Evolutionary conservation across 1,140 invertebrate genomes (phyloP).

Genomic region (Rhynchophorus ferrugineus): DNA sequence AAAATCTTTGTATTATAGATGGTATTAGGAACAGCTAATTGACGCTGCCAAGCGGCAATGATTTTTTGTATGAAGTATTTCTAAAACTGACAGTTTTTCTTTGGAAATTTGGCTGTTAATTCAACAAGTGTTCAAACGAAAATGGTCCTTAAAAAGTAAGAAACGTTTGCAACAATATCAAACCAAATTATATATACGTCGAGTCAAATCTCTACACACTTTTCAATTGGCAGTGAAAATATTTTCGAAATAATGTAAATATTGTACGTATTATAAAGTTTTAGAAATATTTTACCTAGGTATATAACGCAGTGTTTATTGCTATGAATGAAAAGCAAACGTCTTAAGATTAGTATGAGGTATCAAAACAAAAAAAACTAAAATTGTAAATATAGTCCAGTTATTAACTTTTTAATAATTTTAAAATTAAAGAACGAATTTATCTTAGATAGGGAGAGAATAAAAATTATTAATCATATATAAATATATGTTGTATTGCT

Average conservation of each 20-base stretch:
- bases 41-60: constrained; percentile 8
- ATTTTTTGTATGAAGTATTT: constrained; percentile 9
- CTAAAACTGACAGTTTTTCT: constrained; percentile 2
- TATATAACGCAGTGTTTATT: constrained; percentile 17
- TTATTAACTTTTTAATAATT: constrained; percentile 42
- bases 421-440: constrained; percentile 42
- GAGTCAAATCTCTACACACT: too few relatives aligned
- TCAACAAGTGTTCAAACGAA: too few relatives aligned
- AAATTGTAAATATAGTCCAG: constrained; percentile 42
- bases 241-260: background rate
- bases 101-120: too few relatives aligned
- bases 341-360: constrained; percentile 24
- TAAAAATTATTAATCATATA: constrained; percentile 35
- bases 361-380: constrained; percentile 35
- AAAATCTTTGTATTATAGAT: constrained; percentile 25
- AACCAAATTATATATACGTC: background rate
- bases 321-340: constrained; percentile 15
- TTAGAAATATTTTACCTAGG: constrained; percentile 14
- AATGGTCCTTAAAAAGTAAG: too few relatives aligned
- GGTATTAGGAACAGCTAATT: constrained; percentile 11
- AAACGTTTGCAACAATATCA: background rate
- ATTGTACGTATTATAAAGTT: constrained; percentile 1
- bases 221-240: background rate
- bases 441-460: constrained; percentile 41
- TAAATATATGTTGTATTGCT: constrained; percentile 42